A percentile compares a stretch with the other conserved stretches of the same genome.
Conservation (phyloP, 2,888 invertebrate species). For the Aporophyla lueneburgensis region DNA sequence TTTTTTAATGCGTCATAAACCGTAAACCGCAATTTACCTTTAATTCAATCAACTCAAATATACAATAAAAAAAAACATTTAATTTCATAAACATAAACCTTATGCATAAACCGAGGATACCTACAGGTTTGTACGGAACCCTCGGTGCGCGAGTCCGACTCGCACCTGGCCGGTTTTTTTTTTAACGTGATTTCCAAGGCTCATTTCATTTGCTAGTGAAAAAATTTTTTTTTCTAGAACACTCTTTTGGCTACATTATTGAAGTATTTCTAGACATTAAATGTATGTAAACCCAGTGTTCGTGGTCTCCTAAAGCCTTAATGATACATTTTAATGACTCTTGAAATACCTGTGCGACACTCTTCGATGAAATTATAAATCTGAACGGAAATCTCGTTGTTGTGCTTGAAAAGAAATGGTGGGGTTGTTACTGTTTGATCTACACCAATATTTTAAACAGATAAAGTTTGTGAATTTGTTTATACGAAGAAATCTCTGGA, state of each 20-base stretch:
- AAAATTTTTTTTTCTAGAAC: neutral
- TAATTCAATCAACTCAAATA: too few relatives aligned
- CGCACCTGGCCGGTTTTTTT: too few relatives aligned
- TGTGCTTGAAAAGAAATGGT: neutral
- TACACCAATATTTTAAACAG: too few relatives aligned
- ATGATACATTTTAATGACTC: slow-evolving; percentile 56
- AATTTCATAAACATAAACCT: too few relatives aligned
- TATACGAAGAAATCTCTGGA: too few relatives aligned
- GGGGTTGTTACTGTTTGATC: neutral
- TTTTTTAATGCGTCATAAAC: too few relatives aligned
- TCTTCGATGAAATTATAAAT: slow-evolving; percentile 24
- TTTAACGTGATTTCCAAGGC: neutral
- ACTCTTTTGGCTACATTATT: neutral
- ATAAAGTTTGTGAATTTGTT: too few relatives aligned
- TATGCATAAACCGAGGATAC: too few relatives aligned
- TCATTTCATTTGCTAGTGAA: slow-evolving; percentile 4
- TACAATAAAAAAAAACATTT: too few relatives aligned
- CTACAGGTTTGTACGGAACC: too few relatives aligned
- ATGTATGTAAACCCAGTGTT: neutral
- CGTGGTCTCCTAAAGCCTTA: slow-evolving; percentile 22
- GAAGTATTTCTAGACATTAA: slow-evolving; percentile 8
- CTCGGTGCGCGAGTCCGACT: too few relatives aligned
- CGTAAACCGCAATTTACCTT: too few relatives aligned
- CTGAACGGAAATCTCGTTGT: neutral
- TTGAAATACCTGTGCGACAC: slow-evolving; percentile 15